Percentiles rank a stretch among this genome's conserved stretches.
Evolutionary conservation across 2,888 invertebrate species (phyloP).

Genomic region (Polyommatus iphigenia): DNA sequence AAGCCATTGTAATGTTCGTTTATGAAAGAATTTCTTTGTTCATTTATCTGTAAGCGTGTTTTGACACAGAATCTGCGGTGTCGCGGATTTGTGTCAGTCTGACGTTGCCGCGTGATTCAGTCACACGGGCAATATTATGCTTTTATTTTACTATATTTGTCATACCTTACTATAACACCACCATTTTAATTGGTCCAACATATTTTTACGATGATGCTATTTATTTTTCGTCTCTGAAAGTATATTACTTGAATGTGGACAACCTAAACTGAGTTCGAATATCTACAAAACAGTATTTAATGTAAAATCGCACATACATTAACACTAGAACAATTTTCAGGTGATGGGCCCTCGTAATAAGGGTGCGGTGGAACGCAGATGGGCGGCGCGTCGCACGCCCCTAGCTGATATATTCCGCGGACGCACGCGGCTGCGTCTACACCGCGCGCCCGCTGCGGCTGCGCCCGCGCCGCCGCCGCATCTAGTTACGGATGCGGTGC

Average conservation of each 20-base stretch:
- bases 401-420: slow-evolving; percentile 97
- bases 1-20: too few species aligned
- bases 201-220: slow-evolving; percentile 58
- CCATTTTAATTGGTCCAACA: too few species aligned
- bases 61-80: too few species aligned
- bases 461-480: slow-evolving; percentile 74
- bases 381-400: slow-evolving; percentile 86
- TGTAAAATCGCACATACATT: not conserved
- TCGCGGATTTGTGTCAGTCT: too few species aligned
- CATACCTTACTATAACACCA: too few species aligned
- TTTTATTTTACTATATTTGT: too few species aligned
- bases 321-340: slow-evolving; percentile 52
- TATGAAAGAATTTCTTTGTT: too few species aligned
- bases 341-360: slow-evolving; percentile 93
- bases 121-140: too few species aligned
- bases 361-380: slow-evolving; percentile 92
- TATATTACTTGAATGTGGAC: slow-evolving; percentile 57
- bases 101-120: too few species aligned
- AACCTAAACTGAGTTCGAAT: slow-evolving; percentile 53
- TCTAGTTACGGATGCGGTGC: slow-evolving; percentile 91
- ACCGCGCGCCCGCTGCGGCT: slow-evolving; percentile 90
- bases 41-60: too few species aligned
- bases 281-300: not conserved
- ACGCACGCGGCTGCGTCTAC: slow-evolving; percentile 90
- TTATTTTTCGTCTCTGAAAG: slow-evolving; percentile 77